Evolutionary conservation across 2,888 invertebrate species (phyloP).

Genomic region (Tenthredo mesomela): DNA sequence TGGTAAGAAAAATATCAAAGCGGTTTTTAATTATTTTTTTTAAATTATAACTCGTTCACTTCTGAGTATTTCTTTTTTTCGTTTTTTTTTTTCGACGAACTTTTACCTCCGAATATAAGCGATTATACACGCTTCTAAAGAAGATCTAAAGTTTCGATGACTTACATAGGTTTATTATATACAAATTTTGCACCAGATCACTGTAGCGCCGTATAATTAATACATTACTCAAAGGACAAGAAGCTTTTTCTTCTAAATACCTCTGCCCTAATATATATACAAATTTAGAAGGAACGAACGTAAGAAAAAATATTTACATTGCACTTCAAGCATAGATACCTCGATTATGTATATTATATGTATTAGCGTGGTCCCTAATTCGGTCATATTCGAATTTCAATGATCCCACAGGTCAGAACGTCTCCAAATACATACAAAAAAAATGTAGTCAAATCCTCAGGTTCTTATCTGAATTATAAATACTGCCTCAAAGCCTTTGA

Average conservation of each 20-base stretch:
- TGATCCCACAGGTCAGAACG: too few species aligned
- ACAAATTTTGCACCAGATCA: constrained; percentile 44
- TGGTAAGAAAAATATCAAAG: neutral
- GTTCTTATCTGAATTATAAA: too few species aligned
- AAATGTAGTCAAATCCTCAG: too few species aligned
- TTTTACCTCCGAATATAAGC: neutral
- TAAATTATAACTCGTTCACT: constrained; percentile 17
- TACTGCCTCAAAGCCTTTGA: too few species aligned
- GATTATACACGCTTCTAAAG: neutral
- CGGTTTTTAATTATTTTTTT: neutral
- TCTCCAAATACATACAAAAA: too few species aligned
- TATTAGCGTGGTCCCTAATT: neutral
- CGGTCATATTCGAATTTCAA: too few species aligned
- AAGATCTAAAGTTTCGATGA: neutral
- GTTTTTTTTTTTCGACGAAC: constrained; percentile 7
- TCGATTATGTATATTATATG: neutral
- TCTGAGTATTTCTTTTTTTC: constrained; percentile 34
- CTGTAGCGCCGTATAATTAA: constrained; percentile 38
- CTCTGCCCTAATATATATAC: constrained; percentile 57
- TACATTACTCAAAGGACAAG: constrained; percentile 22
- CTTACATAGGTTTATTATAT: constrained; percentile 14
- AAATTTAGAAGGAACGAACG: constrained; percentile 59
- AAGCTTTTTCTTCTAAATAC: neutral
- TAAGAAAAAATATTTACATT: constrained; percentile 41
- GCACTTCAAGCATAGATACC: neutral